Base-by-base conservation (phyloP, 2,888 invertebrate genomes). In the Drosophila testacea region DNA sequence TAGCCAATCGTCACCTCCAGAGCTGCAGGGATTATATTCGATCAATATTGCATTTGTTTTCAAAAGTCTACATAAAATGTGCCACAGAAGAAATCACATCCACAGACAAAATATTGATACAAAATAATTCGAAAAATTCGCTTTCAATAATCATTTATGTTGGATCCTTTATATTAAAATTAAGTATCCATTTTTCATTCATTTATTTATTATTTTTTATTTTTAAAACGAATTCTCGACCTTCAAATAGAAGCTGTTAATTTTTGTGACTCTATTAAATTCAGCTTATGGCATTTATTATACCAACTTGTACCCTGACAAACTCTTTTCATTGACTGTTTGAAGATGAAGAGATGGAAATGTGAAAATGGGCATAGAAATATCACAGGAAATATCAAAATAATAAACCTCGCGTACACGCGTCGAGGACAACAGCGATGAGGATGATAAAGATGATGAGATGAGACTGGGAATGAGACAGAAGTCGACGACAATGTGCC, bases 321-420 rank as follows among this genome's bases (percentile, higher is more conserved):
- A 70, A 80, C 54, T 55, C 63, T 55, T 76, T 82, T 65, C 52
- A 80, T 61, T 56, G 56, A 70, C 64, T 62, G 16, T 30, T 56
- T 41, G 30, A 9, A 44, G 32, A 56, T 36, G 27, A 3, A 28
- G 27, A 32, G 44, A 13, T 55, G 55, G 44, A 34, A 11, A 22
- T 56, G 46, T 50, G 59, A 48, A 60, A 66, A 65, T 77, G 72
- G 64, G 65, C 73, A 76, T 67, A 69, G 78, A 80, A 78, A 73
- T 73, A 69, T 65, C 66, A 36, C 57, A 67, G 80, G 73, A 83
- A 83, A 83, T 83, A 79, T 83, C 72, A 67, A 73, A 83, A 80
- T 80, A 82, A 83, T 82, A 83, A 64, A 82, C 76, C 66, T 42
- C 60, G 60, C 46, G 69, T 71, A 73, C 80, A 80, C 71, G 73